Percentiles rank a stretch among this genome's conserved stretches.
Evolutionary conservation across 2,113 vertebrate species (phyloP).

Genomic region (Poecilia latipinna): DNA sequence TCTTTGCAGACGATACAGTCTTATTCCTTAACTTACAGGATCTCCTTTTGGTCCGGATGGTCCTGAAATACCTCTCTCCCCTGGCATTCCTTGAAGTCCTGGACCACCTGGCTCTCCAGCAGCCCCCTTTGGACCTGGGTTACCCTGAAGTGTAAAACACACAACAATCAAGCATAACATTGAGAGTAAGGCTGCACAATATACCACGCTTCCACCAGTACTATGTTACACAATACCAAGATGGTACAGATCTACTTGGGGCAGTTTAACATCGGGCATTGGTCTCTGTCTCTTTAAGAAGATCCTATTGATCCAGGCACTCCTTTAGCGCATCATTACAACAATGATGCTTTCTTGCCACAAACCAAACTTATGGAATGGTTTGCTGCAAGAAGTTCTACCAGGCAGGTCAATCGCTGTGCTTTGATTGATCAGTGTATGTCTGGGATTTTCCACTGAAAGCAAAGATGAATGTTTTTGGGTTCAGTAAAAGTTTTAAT

Average conservation of each 20-base stretch:
- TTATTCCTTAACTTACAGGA: constrained; percentile 78
- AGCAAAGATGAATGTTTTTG: not conserved
- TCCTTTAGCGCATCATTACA: too few species aligned
- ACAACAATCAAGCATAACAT: not conserved
- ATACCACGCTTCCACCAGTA: not conserved
- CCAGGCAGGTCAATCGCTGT: not conserved
- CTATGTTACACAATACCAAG: not conserved
- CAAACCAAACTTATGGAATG: too few species aligned
- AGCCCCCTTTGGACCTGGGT: constrained; percentile 85
- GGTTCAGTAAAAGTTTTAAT: not conserved
- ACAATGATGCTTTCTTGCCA: too few species aligned
- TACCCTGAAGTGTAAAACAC: constrained; percentile 80
- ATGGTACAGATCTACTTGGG: not conserved
- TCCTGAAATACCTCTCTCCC: constrained; percentile 93
- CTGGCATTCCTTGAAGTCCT: constrained; percentile 96
- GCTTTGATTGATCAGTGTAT: not conserved
- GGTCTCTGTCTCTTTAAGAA: too few species aligned
- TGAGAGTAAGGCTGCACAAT: not conserved
- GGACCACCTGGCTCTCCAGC: constrained; percentile 89
- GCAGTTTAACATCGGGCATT: too few species aligned
- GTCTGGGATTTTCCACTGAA: not conserved
- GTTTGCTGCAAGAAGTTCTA: too few species aligned
- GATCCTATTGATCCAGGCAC: too few species aligned
- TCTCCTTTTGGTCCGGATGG: constrained; percentile 93
- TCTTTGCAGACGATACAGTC: constrained; percentile 6